Conservation (phyloP, 30 jellyfish, hydroid and myxozoan species). For the Sanderia malayensis region DNA sequence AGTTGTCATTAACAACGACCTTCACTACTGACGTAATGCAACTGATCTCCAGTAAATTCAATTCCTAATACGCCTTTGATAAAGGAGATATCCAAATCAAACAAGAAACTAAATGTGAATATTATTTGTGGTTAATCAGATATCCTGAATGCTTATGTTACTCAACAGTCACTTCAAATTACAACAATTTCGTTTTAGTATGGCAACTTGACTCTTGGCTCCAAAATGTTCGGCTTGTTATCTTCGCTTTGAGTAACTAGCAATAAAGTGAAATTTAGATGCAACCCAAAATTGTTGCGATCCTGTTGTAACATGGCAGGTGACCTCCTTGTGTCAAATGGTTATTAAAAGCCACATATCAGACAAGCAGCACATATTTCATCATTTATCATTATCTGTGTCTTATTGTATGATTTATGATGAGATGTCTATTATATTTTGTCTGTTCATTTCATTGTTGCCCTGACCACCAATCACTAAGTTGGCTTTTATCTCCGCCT, state of each 20-base stretch:
- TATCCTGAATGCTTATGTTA: not conserved
- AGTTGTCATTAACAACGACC: not conserved
- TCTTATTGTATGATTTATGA: too few species aligned
- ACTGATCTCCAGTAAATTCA: not conserved
- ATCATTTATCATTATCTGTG: too few species aligned
- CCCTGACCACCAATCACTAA: not conserved
- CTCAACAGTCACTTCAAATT: too few species aligned
- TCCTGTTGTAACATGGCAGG: too few species aligned
- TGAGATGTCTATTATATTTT: too few species aligned
- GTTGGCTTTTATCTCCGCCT: slow-evolving; percentile 8
- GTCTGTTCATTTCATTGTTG: not conserved
- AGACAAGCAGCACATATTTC: too few species aligned
- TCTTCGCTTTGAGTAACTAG: too few species aligned
- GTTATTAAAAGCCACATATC: too few species aligned
- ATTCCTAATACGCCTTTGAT: not conserved
- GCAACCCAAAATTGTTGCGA: too few species aligned
- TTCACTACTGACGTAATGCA: not conserved
- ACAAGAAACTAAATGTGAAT: not conserved
- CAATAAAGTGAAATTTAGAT: too few species aligned
- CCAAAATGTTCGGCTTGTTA: too few species aligned
- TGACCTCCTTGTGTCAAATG: too few species aligned
- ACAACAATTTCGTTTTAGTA: not conserved
- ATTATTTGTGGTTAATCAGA: not conserved
- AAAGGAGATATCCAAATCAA: slow-evolving; percentile 2
- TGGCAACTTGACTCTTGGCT: not conserved